These are phyloP conservation scores for Physeter macrocephalus DNA, from an alignment of 2,113 vertebrate genomes.

Conservation along the genomic window DNA sequence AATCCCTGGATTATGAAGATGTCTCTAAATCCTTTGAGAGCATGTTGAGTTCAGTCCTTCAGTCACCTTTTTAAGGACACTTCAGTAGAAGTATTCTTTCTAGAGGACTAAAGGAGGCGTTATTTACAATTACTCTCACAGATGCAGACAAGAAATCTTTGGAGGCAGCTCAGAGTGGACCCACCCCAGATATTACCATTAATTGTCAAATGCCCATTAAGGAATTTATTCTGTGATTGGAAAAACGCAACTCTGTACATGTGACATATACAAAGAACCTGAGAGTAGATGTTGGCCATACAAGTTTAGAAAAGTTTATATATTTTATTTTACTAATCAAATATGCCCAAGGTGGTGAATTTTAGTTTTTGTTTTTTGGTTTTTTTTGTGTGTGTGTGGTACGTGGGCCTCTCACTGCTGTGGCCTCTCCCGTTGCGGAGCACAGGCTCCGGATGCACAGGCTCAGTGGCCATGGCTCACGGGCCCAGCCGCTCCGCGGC, in stretches of 20 bases:
- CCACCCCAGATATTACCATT: background rate
- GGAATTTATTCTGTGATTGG: constrained; percentile 23
- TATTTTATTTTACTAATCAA: constrained; percentile 45
- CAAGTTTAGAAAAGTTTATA: constrained; percentile 22
- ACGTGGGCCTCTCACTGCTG: no score
- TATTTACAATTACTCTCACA: constrained; percentile 47
- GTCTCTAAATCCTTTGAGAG: constrained; percentile 59
- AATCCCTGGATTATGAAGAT: background rate
- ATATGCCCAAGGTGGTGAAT: background rate
- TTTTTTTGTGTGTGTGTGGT: no score
- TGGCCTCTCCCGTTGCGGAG: no score
- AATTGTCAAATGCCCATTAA: constrained; percentile 15
- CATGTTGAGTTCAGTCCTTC: background rate
- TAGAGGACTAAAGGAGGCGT: background rate
- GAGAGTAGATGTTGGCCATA: background rate
- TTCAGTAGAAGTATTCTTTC: constrained; percentile 33
- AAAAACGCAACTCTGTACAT: constrained; percentile 55
- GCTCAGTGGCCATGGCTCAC: no score
- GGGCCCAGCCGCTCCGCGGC: no score
- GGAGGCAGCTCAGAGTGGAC: constrained; percentile 2
- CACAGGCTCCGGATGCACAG: no score
- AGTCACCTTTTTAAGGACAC: background rate
- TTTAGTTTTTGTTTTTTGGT: background rate
- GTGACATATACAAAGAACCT: constrained; percentile 34
- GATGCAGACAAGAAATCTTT: constrained; percentile 53